Evolutionary conservation across 2,113 vertebrate genomes (phyloP).

Genomic region (Lagenorhynchus albirostris): DNA sequence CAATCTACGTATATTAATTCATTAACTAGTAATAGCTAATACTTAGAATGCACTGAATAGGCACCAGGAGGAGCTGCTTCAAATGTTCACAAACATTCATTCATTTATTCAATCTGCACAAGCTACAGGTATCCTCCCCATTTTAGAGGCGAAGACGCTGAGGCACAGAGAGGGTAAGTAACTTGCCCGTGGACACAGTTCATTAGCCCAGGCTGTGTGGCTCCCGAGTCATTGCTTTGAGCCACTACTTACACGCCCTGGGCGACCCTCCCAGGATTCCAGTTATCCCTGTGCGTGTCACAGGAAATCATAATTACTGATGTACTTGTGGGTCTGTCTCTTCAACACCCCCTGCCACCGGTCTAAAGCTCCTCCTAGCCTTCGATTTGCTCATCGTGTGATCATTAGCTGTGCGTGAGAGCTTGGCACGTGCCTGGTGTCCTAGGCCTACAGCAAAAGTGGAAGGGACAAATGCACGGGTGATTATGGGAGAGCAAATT

Average conservation of each 20-base stretch:
- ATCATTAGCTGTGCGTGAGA: not conserved
- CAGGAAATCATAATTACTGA: not conserved
- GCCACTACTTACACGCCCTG: too few species aligned
- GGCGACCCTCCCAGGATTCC: not conserved
- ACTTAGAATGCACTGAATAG: not conserved
- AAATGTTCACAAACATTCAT: not conserved
- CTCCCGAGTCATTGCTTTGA: not conserved
- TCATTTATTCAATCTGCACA: not conserved
- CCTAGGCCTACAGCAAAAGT: not conserved
- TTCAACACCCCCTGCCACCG: not conserved
- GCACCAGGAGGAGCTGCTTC: not conserved
- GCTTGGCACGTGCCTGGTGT: not conserved
- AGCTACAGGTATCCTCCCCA: not conserved
- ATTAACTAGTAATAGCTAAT: not conserved
- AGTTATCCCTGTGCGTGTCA: too few species aligned
- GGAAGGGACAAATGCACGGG: not conserved
- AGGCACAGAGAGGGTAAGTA: not conserved
- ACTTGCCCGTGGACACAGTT: not conserved
- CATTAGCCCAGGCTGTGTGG: too few species aligned
- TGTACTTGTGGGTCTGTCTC: not conserved
- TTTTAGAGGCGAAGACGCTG: not conserved
- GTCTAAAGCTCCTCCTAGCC: not conserved
- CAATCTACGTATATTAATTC: not conserved
- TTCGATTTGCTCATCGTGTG: not conserved
- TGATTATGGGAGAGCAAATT: not conserved